Evolutionary conservation across 2,888 invertebrate species (phyloP).

Genomic region (Capitulum mitella): DNA sequence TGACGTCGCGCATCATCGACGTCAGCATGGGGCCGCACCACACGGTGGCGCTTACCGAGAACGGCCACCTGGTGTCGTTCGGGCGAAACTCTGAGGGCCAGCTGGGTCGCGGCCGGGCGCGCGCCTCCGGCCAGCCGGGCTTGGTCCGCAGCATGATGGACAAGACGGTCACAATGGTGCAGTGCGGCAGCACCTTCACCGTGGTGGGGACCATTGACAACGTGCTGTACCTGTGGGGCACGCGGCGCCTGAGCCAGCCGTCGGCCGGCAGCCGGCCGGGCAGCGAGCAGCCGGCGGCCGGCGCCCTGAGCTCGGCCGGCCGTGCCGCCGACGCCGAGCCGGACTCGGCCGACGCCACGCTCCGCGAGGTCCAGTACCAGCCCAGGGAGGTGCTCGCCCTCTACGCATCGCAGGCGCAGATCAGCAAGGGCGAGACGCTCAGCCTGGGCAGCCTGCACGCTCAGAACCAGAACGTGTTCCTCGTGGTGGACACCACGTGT

Average conservation of each 20-base stretch:
- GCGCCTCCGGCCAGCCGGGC: conserved; percentile 43
- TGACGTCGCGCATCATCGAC: conserved; percentile 52
- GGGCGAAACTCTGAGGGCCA: conserved; percentile 59
- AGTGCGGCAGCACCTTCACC: conserved; percentile 59
- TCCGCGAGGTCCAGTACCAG: conserved; percentile 16
- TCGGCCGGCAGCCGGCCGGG: conserved; percentile 30
- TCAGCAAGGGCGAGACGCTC: conserved; percentile 51
- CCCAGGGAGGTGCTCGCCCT: conserved; percentile 38
- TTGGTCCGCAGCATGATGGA: conserved; percentile 46
- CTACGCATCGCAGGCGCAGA: conserved; percentile 51
- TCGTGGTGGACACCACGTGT: conserved; percentile 57
- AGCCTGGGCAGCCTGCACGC: conserved; percentile 52
- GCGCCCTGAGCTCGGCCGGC: background rate
- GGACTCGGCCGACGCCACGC: background rate
- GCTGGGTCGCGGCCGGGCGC: conserved; percentile 50
- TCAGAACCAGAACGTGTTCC: conserved; percentile 52
- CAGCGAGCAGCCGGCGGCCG: conserved; percentile 2
- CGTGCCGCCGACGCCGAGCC: conserved; percentile 9
- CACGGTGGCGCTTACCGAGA: conserved; percentile 55
- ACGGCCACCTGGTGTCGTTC: conserved; percentile 57
- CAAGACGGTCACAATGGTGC: conserved; percentile 49
- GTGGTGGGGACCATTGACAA: conserved; percentile 58
- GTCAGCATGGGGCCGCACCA: conserved; percentile 56
- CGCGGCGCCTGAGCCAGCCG: conserved; percentile 39
- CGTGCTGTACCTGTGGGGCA: conserved; percentile 63